These are phyloP conservation scores for Bagarius yarrelli DNA, from an alignment of 2,113 vertebrate genomes.

Conservation along the genomic window DNA sequence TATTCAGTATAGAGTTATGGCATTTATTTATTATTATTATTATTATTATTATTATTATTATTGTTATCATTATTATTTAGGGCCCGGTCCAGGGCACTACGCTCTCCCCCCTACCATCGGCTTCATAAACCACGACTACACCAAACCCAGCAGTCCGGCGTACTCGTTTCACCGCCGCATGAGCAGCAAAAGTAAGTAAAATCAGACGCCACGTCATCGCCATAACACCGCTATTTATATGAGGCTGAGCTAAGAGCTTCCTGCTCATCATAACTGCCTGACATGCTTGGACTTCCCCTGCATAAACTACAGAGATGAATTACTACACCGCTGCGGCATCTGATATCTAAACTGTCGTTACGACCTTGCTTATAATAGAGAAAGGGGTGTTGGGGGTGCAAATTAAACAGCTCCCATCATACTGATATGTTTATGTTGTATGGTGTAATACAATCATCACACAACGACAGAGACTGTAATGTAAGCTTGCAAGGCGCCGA, in stretches of 20 bases:
- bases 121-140: constrained; percentile 81
- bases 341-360: constrained; percentile 39
- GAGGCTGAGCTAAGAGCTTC: constrained; percentile 32
- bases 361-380: constrained; percentile 23
- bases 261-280: constrained; percentile 16
- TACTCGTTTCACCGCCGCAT: constrained; percentile 76
- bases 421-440: constrained; percentile 32
- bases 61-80: constrained; percentile 56
- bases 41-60: not conserved
- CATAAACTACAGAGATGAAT: constrained; percentile 31
- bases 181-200: constrained; percentile 68
- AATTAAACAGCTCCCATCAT: constrained; percentile 10
- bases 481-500: constrained; percentile 12
- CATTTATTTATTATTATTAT: not conserved
- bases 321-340: constrained; percentile 32
- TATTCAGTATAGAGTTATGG: too few species aligned
- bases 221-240: constrained; percentile 31
- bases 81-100: constrained; percentile 78
- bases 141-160: constrained; percentile 77
- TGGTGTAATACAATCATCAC: constrained; percentile 8
- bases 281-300: constrained; percentile 18
- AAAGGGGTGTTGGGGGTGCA: not conserved
- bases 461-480: constrained; percentile 12
- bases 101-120: constrained; percentile 79
- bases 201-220: constrained; percentile 18